These are phyloP conservation scores for Nesometra sesokonis DNA, from an alignment of 35 echinoderm and acorn worm species.

Conservation along the genomic window DNA sequence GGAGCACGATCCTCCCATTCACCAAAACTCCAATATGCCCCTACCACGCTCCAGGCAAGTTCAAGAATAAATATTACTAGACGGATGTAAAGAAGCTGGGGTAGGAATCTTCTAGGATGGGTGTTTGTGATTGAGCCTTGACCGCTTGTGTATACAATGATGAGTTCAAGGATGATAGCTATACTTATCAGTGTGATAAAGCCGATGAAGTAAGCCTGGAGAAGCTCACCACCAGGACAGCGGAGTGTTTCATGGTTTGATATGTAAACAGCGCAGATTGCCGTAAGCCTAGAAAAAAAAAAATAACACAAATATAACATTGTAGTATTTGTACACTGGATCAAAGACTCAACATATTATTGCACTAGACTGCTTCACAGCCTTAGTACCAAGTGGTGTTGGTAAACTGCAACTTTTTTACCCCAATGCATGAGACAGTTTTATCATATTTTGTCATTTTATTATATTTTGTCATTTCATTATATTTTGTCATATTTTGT, in stretches of 20 bases:
- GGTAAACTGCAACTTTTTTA: too few relatives aligned
- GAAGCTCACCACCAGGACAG: slow-evolving; percentile 54
- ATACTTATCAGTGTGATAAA: slow-evolving; percentile 42
- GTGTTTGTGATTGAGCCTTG: slow-evolving; percentile 50
- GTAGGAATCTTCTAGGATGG: slow-evolving; percentile 18
- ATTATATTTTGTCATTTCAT: too few relatives aligned
- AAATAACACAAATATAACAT: too few relatives aligned
- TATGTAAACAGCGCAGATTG: slow-evolving; percentile 48
- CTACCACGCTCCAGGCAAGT: slow-evolving; percentile 54
- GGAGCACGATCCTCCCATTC: slow-evolving; percentile 34
- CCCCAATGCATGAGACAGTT: too few relatives aligned
- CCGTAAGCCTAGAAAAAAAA: slow-evolving; percentile 35
- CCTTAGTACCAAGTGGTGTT: too few relatives aligned
- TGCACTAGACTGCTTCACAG: too few relatives aligned
- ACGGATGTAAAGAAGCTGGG: slow-evolving; percentile 61
- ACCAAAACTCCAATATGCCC: slow-evolving; percentile 28
- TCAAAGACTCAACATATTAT: too few relatives aligned
- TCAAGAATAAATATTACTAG: slow-evolving; percentile 53
- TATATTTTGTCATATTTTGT: too few relatives aligned
- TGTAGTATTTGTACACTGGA: too few relatives aligned
- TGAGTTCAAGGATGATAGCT: slow-evolving; percentile 57
- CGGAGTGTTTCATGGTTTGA: slow-evolving; percentile 29
- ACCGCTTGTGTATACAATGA: slow-evolving; percentile 51
- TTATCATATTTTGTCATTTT: too few relatives aligned
- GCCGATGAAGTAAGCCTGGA: slow-evolving; percentile 60